A percentile compares a stretch with the other conserved stretches of the same genome.
These are phyloP conservation scores for Nothobranchius kuhntae DNA, from an alignment of 2,113 vertebrate species.

Conservation along the genomic window DNA sequence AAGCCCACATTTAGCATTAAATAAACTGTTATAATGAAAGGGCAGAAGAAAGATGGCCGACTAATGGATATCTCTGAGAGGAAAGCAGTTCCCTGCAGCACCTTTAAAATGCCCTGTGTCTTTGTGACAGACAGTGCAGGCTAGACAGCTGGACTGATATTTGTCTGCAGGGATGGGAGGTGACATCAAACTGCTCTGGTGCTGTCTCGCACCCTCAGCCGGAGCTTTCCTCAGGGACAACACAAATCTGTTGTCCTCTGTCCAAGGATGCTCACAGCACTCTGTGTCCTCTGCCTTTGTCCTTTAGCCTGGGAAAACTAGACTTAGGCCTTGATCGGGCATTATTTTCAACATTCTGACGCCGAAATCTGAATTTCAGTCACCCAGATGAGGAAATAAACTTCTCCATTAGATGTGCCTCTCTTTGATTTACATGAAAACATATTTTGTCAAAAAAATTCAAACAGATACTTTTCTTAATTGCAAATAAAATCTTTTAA, in stretches of 20 bases:
- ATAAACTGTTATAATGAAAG: conserved; percentile 6
- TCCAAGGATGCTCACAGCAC: conserved; percentile 28
- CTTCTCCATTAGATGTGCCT: too few relatives aligned
- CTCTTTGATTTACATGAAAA: too few relatives aligned
- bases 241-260: conserved; percentile 22
- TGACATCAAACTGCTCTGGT: conserved; percentile 18
- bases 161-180: conserved; percentile 31
- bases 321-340: conserved; percentile 25
- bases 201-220: conserved; percentile 31
- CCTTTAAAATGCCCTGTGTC: conserved; percentile 14
- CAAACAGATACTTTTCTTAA: too few relatives aligned
- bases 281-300: conserved; percentile 28
- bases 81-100: conserved; percentile 20
- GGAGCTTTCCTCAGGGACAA: conserved; percentile 17
- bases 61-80: conserved; percentile 19
- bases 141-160: conserved; percentile 24
- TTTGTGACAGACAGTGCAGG: conserved; percentile 9
- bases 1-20: background rate
- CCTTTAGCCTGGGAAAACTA: conserved; percentile 12
- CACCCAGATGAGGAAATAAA: too few relatives aligned
- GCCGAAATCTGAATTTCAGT: background rate
- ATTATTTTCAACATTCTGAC: conserved; percentile 14
- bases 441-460: too few relatives aligned
- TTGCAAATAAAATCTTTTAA: too few relatives aligned
- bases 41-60: conserved; percentile 5